phyloP scores from a whole-genome alignment of 2,888 invertebrate genomes.

The Eubasilissa splendida region DNA sequence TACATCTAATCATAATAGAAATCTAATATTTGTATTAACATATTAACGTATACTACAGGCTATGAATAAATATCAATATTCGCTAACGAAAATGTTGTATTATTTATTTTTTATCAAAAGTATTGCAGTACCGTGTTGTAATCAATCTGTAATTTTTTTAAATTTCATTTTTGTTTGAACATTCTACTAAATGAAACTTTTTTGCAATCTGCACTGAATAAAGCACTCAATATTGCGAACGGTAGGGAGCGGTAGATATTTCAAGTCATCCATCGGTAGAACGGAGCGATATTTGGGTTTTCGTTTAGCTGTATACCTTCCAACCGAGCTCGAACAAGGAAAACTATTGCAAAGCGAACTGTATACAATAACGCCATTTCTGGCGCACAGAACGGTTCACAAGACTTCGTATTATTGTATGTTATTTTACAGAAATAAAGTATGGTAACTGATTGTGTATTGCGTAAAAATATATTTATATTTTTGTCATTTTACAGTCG shows the following conservation, averaged over 20 bases:
- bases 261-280: neutral
- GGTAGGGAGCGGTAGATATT: neutral
- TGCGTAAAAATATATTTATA: neutral
- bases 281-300: neutral
- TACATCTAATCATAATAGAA: too few species aligned
- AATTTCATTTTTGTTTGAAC: too few species aligned
- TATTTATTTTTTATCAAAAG: too few species aligned
- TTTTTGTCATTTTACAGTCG: neutral
- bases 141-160: too few species aligned
- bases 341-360: conserved; percentile 20
- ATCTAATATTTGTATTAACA: too few species aligned
- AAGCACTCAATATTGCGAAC: neutral
- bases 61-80: too few species aligned
- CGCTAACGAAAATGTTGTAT: too few species aligned
- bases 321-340: neutral
- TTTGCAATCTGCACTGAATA: too few species aligned
- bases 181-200: too few species aligned
- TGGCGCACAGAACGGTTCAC: conserved; percentile 6
- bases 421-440: neutral
- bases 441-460: neutral
- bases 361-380: conserved; percentile 9
- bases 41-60: too few species aligned
- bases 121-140: too few species aligned
- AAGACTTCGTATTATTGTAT: neutral
- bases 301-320: neutral